A percentile compares a stretch with the other conserved stretches of the same genome.
phyloP scores from a whole-genome alignment of 2,113 vertebrate genomes.

The Chlamydotis undulata region DNA sequence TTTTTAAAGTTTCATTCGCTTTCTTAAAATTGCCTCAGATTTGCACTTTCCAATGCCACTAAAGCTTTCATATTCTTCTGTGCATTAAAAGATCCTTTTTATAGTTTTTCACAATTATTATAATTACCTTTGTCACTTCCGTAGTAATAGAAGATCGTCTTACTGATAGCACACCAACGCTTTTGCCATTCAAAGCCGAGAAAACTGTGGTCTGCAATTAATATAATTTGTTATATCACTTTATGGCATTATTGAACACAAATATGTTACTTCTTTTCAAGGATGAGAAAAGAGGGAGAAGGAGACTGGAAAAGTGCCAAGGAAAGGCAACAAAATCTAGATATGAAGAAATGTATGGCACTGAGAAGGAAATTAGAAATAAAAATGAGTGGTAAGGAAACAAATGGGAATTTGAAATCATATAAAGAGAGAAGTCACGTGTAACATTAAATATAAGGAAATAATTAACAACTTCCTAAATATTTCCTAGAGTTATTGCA shows the following conservation, averaged over 20 bases:
- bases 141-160: slow-evolving; percentile 91
- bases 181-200: slow-evolving; percentile 98
- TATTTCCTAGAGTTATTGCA: slow-evolving; percentile 53
- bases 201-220: slow-evolving; percentile 91
- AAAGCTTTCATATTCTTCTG: not conserved
- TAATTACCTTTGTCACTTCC: slow-evolving; percentile 93
- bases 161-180: slow-evolving; percentile 93
- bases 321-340: not conserved
- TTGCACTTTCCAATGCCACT: not conserved
- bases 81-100: not conserved
- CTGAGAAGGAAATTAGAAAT: not conserved
- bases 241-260: not conserved
- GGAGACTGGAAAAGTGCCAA: not conserved
- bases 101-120: not conserved
- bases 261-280: not conserved
- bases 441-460: slow-evolving; percentile 49
- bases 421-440: not conserved
- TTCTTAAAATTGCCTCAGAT: not conserved
- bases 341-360: not conserved
- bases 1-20: not conserved
- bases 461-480: slow-evolving; percentile 64
- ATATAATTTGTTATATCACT: not conserved
- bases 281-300: not conserved
- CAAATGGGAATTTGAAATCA: slow-evolving; percentile 25
- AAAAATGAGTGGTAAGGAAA: slow-evolving; percentile 2